Percentiles rank a stretch among this genome's conserved stretches.
Evolutionary conservation across 2,113 vertebrate genomes (phyloP).

Genomic region (Siniperca knerii): DNA sequence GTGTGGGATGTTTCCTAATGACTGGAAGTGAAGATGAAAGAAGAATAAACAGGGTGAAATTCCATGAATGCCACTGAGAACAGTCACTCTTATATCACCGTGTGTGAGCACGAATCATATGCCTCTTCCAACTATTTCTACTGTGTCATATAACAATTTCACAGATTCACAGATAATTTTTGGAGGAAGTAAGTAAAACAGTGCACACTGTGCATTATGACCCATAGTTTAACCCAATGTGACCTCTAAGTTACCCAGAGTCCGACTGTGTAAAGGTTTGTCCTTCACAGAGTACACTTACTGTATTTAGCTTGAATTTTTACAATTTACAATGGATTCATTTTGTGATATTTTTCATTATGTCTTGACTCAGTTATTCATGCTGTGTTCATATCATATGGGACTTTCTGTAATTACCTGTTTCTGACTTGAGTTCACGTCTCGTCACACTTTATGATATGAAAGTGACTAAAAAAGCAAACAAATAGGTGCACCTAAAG

Average conservation of each 20-base stretch:
- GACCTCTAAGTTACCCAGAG: neutral
- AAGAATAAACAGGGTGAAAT: conserved; percentile 58
- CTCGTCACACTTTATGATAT: too few species aligned
- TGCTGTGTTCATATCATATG: neutral
- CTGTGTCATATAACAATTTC: conserved; percentile 38
- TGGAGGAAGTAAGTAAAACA: conserved; percentile 34
- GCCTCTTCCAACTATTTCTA: conserved; percentile 1
- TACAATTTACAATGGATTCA: too few species aligned
- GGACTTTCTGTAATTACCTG: neutral
- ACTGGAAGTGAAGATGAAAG: conserved; percentile 74
- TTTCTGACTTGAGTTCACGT: neutral
- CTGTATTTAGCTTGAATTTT: neutral
- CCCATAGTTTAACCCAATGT: neutral
- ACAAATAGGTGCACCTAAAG: neutral
- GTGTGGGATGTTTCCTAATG: conserved; percentile 66
- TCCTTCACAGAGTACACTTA: neutral
- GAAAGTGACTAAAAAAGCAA: neutral
- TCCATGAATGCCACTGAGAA: conserved; percentile 51
- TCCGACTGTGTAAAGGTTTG: neutral
- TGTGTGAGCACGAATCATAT: conserved; percentile 38
- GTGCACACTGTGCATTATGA: neutral
- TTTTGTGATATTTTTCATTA: too few species aligned
- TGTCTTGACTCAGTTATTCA: neutral
- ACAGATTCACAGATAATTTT: conserved; percentile 35
- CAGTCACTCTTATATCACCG: conserved; percentile 38